Evolutionary conservation across 2,888 invertebrate genomes (phyloP), one percentile per base, ranked within the genome.

Genomic region (Trichacis sp.): DNA sequence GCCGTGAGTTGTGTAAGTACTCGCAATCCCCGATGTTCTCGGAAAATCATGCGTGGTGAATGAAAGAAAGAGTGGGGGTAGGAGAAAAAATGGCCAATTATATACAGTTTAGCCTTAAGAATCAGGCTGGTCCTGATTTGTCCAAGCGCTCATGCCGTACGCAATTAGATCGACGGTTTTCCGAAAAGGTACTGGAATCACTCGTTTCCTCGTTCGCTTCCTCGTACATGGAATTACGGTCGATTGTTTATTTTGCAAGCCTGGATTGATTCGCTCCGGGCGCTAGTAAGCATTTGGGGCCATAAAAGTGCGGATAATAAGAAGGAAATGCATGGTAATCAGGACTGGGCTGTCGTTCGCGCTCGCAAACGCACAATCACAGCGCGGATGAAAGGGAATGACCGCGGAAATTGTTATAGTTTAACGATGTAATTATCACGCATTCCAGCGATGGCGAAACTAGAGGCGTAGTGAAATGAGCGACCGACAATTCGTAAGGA

Each of bases 1-100:
- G 47, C 56, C 68, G 51, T 50, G 60, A 72, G 79, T 82, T 82
- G 77, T 80, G 79, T 77, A 82, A 82, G 79, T 73, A 24, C 24
- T 24, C 24, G 24, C 3, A 8, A 24, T 8, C 80, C 79, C 81
- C 74, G 78, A 79, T 78, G 73, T 67, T 70, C 72, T 68, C 59
- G 19, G 59, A 55, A 43, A 50, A 20, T 46, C 48, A 38, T 33
- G 63, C 60, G 70, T 73, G 71, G 70, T 69, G 70, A 77, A 72
- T 71, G 70, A 74, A 75, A 54, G 65, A 69, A 59, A 64, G 68
- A 71, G 74, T 71, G 75, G 12, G 24, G 33, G 14, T 30, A 33
- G 45, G 18, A 14, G 18, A 57, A 64, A 64, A 64, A 64, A 64
- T 60, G 40, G 56, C 49, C 60, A 60, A 64, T 60, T 64, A 64